phyloP scores from a whole-genome alignment of 2,113 vertebrate genomes.

The Edolisoma coerulescens region DNA sequence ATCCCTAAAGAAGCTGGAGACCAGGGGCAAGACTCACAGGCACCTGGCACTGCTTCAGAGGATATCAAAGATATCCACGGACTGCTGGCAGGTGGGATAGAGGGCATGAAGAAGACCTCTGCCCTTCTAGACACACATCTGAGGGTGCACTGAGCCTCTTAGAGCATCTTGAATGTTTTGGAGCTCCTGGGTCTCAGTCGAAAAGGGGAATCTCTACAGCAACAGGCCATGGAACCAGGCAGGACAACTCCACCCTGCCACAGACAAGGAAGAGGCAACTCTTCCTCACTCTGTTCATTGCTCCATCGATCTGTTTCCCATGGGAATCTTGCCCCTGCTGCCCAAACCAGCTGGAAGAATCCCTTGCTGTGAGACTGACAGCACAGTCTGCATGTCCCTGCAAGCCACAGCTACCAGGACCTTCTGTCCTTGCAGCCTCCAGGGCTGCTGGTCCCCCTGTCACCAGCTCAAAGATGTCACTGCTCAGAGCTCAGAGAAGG shows the following conservation, averaged over 20 bases:
- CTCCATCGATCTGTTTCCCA: neutral
- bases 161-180: neutral
- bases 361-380: neutral
- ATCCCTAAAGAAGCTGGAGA: neutral
- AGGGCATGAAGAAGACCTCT: neutral
- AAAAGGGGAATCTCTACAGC: neutral
- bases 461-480: conserved; percentile 1
- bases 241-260: neutral
- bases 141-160: neutral
- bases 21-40: neutral
- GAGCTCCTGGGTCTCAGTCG: neutral
- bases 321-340: neutral
- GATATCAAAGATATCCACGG: neutral
- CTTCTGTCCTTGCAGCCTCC: neutral
- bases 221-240: neutral
- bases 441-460: neutral
- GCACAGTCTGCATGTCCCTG: neutral
- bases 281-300: neutral
- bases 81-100: neutral
- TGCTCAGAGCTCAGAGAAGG: neutral
- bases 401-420: neutral
- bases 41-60: neutral
- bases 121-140: neutral
- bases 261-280: neutral
- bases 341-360: neutral